phyloP scores from a whole-genome alignment of 1,140 invertebrate species.

The Pseudoatta argentina region DNA sequence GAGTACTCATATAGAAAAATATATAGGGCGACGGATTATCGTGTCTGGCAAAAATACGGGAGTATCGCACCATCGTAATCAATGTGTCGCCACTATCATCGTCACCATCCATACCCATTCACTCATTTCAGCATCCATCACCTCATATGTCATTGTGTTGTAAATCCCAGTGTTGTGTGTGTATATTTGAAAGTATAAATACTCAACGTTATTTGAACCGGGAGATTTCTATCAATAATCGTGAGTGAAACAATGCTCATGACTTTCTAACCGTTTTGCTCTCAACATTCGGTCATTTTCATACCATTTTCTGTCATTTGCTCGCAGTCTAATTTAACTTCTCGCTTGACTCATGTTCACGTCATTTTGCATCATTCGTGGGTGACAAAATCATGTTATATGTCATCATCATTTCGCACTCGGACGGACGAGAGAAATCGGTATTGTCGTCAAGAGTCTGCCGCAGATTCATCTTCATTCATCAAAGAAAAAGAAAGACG shows the following conservation, averaged over 20 bases:
- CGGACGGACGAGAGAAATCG: conserved; percentile 68
- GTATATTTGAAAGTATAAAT: conserved; percentile 87
- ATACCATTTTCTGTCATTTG: conserved; percentile 8
- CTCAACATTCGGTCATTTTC: conserved; percentile 60
- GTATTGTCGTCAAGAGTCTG: conserved; percentile 65
- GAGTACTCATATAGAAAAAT: not conserved
- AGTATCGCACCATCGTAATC: conserved; percentile 73
- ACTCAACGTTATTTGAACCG: conserved; percentile 85
- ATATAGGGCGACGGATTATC: conserved; percentile 68
- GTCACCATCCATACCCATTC: conserved; percentile 69
- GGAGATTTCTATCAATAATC: conserved; percentile 71
- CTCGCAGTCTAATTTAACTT: not conserved
- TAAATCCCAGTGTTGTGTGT: conserved; percentile 84
- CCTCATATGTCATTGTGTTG: conserved; percentile 82
- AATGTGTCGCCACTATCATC: conserved; percentile 73
- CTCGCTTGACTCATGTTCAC: conserved; percentile 35
- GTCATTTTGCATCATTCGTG: conserved; percentile 30
- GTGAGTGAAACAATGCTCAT: conserved; percentile 76
- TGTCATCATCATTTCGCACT: conserved; percentile 62
- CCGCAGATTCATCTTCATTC: conserved; percentile 72
- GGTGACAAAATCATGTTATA: conserved; percentile 48
- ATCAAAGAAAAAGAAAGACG: conserved; percentile 54
- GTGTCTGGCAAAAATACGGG: conserved; percentile 70
- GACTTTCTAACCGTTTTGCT: conserved; percentile 73
- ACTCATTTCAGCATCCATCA: conserved; percentile 71